These are phyloP conservation scores for Papilio dardanus DNA, from an alignment of 1,140 invertebrate genomes.

Conservation along the genomic window DNA sequence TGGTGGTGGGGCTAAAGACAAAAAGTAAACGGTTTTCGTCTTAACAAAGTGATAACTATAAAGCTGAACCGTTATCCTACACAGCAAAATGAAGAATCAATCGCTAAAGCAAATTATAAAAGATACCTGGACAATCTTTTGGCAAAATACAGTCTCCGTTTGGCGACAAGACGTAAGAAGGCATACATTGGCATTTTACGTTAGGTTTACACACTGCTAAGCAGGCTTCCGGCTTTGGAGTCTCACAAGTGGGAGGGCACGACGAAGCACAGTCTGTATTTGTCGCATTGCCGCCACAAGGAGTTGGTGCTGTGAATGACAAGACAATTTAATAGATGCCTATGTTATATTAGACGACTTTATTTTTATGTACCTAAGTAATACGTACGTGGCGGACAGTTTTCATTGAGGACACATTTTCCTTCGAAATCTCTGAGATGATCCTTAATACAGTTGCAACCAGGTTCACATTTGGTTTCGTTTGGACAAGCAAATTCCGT, in stretches of 20 bases:
- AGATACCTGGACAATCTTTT: neutral
- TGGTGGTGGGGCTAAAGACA: slow-evolving; percentile 7
- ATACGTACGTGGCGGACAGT: slow-evolving; percentile 42
- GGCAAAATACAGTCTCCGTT: slow-evolving; percentile 49
- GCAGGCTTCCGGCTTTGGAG: slow-evolving; percentile 39
- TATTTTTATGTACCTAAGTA: neutral
- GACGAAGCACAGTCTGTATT: slow-evolving; percentile 40
- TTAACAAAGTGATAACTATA: neutral
- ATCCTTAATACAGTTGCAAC: slow-evolving; percentile 47
- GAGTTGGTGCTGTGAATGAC: neutral
- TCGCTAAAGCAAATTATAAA: neutral
- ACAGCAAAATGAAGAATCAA: neutral
- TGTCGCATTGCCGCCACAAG: slow-evolving; percentile 7
- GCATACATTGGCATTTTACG: slow-evolving; percentile 46
- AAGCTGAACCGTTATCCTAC: neutral
- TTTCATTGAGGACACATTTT: slow-evolving; percentile 38
- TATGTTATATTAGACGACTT: too few relatives aligned
- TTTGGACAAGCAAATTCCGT: slow-evolving; percentile 32
- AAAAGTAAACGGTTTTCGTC: neutral
- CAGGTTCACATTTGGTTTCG: slow-evolving; percentile 42
- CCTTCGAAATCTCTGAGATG: slow-evolving; percentile 42
- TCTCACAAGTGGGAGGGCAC: slow-evolving; percentile 46
- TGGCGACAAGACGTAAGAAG: slow-evolving; percentile 42
- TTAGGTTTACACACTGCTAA: slow-evolving; percentile 27
- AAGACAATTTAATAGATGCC: too few relatives aligned